Conservation (phyloP, 2,888 invertebrate species). For the Exephanes ischioxanthus region DNA sequence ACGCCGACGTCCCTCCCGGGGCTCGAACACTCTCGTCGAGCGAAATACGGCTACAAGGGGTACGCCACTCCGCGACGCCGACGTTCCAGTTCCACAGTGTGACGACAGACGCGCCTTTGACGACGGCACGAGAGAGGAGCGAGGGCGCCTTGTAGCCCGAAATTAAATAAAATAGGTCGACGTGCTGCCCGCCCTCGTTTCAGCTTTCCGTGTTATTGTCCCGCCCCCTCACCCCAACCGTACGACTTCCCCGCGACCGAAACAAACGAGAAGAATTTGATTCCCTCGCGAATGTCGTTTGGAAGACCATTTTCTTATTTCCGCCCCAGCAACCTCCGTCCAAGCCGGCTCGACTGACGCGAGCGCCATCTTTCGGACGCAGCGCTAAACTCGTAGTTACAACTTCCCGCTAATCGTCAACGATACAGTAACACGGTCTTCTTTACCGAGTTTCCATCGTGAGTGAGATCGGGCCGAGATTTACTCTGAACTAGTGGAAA, state of each 20-base stretch:
- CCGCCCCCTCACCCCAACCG: background rate
- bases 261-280: slow-evolving; percentile 40
- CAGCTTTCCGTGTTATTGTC: background rate
- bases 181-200: slow-evolving; percentile 11
- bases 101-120: slow-evolving; percentile 51
- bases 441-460: no score
- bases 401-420: background rate
- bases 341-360: background rate
- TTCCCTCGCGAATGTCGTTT: slow-evolving; percentile 52
- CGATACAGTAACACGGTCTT: slow-evolving; percentile 29
- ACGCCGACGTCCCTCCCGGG: background rate
- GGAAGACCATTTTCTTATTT: slow-evolving; percentile 51
- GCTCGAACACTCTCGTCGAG: slow-evolving; percentile 2
- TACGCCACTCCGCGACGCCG: slow-evolving; percentile 34
- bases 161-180: slow-evolving; percentile 42
- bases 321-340: background rate
- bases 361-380: background rate
- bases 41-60: background rate
- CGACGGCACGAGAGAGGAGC: slow-evolving; percentile 5
- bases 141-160: slow-evolving; percentile 44
- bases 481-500: no score
- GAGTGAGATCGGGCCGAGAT: no score
- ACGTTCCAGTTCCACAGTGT: slow-evolving; percentile 30
- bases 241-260: background rate
- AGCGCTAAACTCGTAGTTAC: background rate